These are phyloP conservation scores for Eustalomyia histrio DNA, from an alignment of 2,888 invertebrate genomes.

Conservation along the genomic window DNA sequence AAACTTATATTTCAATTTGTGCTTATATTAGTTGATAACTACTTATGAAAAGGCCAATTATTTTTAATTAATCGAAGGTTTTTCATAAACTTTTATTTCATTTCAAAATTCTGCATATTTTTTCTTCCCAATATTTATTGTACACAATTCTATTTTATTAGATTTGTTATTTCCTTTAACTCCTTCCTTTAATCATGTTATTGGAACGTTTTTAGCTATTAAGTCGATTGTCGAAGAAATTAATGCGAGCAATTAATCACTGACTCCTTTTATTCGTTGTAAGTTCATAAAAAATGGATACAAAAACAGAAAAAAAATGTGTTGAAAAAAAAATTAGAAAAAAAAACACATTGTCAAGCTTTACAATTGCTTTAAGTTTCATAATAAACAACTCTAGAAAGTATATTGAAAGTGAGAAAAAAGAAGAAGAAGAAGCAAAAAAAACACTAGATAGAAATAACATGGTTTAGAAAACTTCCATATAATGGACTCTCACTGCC, in stretches of 20 bases:
- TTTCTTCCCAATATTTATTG: neutral
- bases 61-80: too few relatives aligned
- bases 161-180: slow-evolving; percentile 21
- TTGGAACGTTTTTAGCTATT: slow-evolving; percentile 43
- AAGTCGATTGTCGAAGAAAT: slow-evolving; percentile 46
- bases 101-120: neutral
- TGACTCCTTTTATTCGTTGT: slow-evolving; percentile 7
- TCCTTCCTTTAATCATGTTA: slow-evolving; percentile 20
- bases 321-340: neutral
- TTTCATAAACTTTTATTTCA: too few relatives aligned
- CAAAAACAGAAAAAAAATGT: neutral
- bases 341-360: slow-evolving; percentile 14
- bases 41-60: too few relatives aligned
- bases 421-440: neutral
- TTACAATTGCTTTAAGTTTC: slow-evolving; percentile 16
- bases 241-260: slow-evolving; percentile 55
- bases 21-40: too few relatives aligned
- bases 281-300: slow-evolving; percentile 1
- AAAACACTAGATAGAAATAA: neutral
- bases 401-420: neutral
- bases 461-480: neutral
- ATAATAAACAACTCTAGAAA: slow-evolving; percentile 25
- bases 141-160: slow-evolving; percentile 28
- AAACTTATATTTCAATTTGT: too few relatives aligned
- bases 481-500: slow-evolving; percentile 27